Conservation (phyloP, 2,113 vertebrate species). For the Cyrtonyx montezumae region DNA sequence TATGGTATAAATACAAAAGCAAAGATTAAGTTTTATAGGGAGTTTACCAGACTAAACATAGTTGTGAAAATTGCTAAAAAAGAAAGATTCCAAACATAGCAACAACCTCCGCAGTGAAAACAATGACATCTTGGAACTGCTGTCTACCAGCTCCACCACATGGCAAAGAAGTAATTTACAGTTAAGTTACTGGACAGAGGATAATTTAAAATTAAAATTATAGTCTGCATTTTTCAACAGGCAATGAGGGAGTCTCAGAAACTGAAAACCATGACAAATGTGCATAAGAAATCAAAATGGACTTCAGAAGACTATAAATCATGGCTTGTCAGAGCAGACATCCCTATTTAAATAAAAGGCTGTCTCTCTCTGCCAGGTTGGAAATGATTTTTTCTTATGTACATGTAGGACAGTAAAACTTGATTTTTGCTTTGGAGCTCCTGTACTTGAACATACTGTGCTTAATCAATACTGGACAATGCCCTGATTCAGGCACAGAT, state of each 20-base stretch:
- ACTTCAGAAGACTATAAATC: not conserved
- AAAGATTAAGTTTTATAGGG: conserved; percentile 58
- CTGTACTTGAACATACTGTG: not conserved
- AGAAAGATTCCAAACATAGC: conserved; percentile 42
- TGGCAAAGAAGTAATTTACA: conserved; percentile 64
- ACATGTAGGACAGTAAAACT: not conserved
- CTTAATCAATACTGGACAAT: not conserved
- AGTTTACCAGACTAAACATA: conserved; percentile 72
- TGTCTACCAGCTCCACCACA: conserved; percentile 74
- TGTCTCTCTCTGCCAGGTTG: not conserved
- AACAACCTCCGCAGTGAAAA: not conserved
- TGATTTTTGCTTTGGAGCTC: not conserved
- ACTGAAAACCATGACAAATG: not conserved
- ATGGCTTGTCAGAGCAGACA: not conserved
- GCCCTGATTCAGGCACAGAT: not conserved
- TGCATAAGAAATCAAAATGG: not conserved
- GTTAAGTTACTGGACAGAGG: not conserved
- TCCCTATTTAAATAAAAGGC: not conserved
- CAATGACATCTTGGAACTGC: conserved; percentile 3
- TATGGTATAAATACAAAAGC: conserved; percentile 43
- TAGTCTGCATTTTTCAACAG: not conserved
- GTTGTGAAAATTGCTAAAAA: conserved; percentile 34
- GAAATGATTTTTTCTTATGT: not conserved
- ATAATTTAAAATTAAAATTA: not conserved
- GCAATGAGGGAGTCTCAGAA: not conserved